Evolutionary conservation across 2,888 invertebrate genomes (phyloP).

Genomic region (Celastrina argiolus): DNA sequence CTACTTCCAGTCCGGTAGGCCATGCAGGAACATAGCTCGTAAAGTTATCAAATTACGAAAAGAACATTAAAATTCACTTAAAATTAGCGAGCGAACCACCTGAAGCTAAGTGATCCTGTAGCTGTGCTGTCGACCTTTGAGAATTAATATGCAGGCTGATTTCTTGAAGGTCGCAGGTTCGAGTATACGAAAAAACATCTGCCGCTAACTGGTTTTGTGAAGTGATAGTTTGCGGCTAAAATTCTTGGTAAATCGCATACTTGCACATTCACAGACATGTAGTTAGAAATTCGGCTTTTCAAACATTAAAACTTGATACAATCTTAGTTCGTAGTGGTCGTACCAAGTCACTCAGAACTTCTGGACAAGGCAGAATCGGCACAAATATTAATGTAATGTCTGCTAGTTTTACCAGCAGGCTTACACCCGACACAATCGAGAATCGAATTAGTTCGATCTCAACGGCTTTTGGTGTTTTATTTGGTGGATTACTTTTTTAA

Average conservation of each 20-base stretch:
- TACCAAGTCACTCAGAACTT: no score
- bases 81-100: background rate
- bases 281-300: background rate
- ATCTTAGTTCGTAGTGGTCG: no score
- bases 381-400: no score
- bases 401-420: no score
- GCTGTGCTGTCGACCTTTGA: background rate
- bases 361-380: no score
- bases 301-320: no score
- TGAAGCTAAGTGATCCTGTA: background rate
- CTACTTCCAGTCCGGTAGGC: background rate
- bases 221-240: constrained; percentile 5
- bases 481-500: no score
- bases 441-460: no score
- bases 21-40: no score
- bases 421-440: no score
- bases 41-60: background rate
- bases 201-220: constrained; percentile 3
- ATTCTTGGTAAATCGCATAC: constrained; percentile 2
- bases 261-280: background rate
- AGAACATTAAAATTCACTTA: background rate
- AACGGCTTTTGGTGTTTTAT: no score
- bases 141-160: constrained; percentile 5
- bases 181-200: constrained; percentile 7
- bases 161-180: constrained; percentile 9